Conservation (phyloP, 1,140 invertebrate genomes). For the Drosophila biarmipes region DNA sequence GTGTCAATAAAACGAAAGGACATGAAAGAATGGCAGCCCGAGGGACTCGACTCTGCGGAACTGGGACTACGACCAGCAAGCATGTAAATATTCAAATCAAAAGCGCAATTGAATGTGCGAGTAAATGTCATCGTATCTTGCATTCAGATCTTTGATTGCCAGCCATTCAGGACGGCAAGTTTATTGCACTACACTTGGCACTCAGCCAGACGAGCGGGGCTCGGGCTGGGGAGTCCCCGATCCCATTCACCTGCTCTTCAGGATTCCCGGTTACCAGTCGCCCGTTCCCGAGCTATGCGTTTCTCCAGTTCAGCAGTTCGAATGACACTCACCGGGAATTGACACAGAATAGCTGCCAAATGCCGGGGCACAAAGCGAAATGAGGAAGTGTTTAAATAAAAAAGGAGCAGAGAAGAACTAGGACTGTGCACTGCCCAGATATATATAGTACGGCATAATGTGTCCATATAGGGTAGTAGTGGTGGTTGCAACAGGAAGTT, state of each 20-base stretch:
- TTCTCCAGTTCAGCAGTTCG: conserved; percentile 42
- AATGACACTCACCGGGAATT: conserved; percentile 75
- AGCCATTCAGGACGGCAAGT: conserved; percentile 76
- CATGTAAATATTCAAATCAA: conserved; percentile 83
- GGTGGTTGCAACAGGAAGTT: conserved; percentile 71
- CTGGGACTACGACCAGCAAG: conserved; percentile 39
- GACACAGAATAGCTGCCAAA: conserved; percentile 81
- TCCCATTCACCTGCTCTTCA: conserved; percentile 54
- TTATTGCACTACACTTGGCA: conserved; percentile 83
- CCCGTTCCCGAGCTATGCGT: conserved; percentile 24
- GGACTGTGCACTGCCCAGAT: conserved; percentile 26
- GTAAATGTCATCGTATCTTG: conserved; percentile 83
- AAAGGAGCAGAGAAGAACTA: conserved; percentile 22
- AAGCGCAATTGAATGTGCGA: conserved; percentile 81
- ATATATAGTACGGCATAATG: conserved; percentile 19
- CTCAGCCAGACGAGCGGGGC: conserved; percentile 50
- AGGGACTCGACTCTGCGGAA: conserved; percentile 25
- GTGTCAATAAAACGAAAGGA: conserved; percentile 64
- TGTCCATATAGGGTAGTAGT: conserved; percentile 73
- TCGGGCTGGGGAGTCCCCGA: neutral
- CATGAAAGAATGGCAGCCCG: conserved; percentile 55
- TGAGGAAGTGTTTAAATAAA: conserved; percentile 76
- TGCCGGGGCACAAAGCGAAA: conserved; percentile 75
- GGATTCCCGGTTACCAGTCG: conserved; percentile 45
- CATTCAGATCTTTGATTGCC: conserved; percentile 84